Evolutionary conservation across 2,113 vertebrate genomes (phyloP), one percentile per base, ranked within the genome.

Genomic region (zebrafish (Danio rerio)): DNA sequence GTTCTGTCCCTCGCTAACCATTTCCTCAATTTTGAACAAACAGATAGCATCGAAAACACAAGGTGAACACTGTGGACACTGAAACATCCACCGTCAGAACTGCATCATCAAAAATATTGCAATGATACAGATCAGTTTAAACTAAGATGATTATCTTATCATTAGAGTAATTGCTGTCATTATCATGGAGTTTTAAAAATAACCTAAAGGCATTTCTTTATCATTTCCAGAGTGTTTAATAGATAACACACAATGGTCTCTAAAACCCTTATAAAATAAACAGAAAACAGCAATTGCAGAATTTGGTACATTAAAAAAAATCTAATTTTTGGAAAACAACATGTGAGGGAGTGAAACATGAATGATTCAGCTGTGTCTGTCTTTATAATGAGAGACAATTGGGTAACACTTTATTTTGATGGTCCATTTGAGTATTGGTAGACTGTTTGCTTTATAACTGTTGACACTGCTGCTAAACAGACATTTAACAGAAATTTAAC

Each of bases 11-110:
- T 81, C 58, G 50, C 78, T 84, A 77, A 80, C 75, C 83, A 80
- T 79, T 85, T 86, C 80, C 77, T 74, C 87, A 80, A 66, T 78
- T 75, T 81, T 80, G 63, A 47, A 77, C 43, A 84, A 73, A 76
- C 9, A 75, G 20, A 77, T 18, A 84, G 71, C 8, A n/a, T 18
- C 8, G 53, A 52, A 72, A 5, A 56, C 2, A 4, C 52, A 49
- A 50, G 12, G 11, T 12, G 15, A 50, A 50, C 45, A 43, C 42
- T 45, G 15, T 18, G 43, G 43, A 53, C 47, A 71, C 2, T 52
- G 18, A 68, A 45, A 16, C 45, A 66, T 59, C 58, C 20, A 9
- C 18, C 43, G 42, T 16, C 63, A 43, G 63, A 7, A 66, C 9
- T 9, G 10, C 42, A 66, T 31, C 31, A n/a, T 45, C 40, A 45